Base-by-base conservation (phyloP, 2,797 vertebrate genomes). In the Gadopsis bispinosus region DNA sequence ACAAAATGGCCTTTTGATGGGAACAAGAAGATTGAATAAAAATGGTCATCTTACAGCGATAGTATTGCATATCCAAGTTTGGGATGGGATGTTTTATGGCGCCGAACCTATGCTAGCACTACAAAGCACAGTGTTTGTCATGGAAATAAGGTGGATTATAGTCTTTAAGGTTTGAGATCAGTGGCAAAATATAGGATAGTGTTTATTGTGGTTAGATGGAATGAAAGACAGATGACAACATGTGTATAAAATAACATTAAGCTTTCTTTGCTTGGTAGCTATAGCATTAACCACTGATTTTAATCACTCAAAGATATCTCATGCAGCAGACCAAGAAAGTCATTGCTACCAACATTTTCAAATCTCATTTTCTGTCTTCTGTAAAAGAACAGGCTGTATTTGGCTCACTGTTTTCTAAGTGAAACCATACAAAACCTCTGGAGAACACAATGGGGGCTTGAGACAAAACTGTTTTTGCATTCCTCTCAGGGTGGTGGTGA, bases 1-100 rank as follows among this genome's bases (percentile, higher is more conserved):
- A 91, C 91, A 93, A 94, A 95, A 94, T 89, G 92, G 89, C 86
- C 87, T 92, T 92, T 92, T 91, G 92, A 93, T 89, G 88, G 93
- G 89, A 79, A 90, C 90, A 88, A 88, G 94, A 92, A 93, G 90
- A 95, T 95, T 95, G 94, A 95, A 96, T 95, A 95, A 95, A 96
- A 95, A 95, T 95, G 86, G 94, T 95, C 83, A 92, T 95, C 94
- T 91, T 83, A 71, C 58, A 55, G 83, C 83, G 83, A 89, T 89
- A 86, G 77, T 75, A 90, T 93, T 91, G 87, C 88, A 91, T 93
- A 92, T 90, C 88, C 83, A 91, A 88, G 80, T 89, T 89, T 85
- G 78, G 83, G 87, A 91, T 90, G 64, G 88, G 69, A 85, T 82
- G 82, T 89, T 93, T 94, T 91, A 91, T 72, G 78, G 89, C 85